Evolutionary conservation across 2,113 vertebrate species (phyloP).

Genomic region (Nycticebus coucang): DNA sequence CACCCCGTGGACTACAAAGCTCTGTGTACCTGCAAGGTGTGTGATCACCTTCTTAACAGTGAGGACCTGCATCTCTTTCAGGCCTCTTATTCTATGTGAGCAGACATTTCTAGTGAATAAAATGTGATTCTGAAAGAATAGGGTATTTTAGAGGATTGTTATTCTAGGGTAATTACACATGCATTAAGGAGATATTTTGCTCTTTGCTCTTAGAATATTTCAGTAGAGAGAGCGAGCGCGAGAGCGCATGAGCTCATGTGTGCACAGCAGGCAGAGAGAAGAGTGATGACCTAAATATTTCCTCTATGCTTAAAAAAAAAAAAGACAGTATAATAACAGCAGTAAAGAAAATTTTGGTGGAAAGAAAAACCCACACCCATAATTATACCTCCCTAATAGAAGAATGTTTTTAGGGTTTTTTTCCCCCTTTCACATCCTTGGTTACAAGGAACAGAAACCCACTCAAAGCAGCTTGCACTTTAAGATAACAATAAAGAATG

Average conservation of each 20-base stretch:
- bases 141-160: neutral
- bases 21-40: neutral
- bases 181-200: neutral
- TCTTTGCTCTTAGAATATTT: slow-evolving; percentile 45
- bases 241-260: neutral
- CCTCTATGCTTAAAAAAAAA: neutral
- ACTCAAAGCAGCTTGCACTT: slow-evolving; percentile 6
- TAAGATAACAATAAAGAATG: neutral
- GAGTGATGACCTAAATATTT: slow-evolving; percentile 56
- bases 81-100: neutral
- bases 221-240: too few species aligned
- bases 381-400: neutral
- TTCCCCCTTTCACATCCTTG: neutral
- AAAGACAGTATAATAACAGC: neutral
- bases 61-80: neutral
- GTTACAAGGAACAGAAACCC: slow-evolving; percentile 30
- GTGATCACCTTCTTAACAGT: neutral
- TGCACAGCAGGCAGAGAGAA: neutral
- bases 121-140: slow-evolving; percentile 12
- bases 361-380: neutral
- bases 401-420: neutral
- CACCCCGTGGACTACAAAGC: neutral
- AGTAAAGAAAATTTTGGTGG: neutral
- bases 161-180: neutral
- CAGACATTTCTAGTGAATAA: slow-evolving; percentile 31